These are phyloP conservation scores for Aix galericulata DNA, from an alignment of 2,113 vertebrate species.

Conservation along the genomic window DNA sequence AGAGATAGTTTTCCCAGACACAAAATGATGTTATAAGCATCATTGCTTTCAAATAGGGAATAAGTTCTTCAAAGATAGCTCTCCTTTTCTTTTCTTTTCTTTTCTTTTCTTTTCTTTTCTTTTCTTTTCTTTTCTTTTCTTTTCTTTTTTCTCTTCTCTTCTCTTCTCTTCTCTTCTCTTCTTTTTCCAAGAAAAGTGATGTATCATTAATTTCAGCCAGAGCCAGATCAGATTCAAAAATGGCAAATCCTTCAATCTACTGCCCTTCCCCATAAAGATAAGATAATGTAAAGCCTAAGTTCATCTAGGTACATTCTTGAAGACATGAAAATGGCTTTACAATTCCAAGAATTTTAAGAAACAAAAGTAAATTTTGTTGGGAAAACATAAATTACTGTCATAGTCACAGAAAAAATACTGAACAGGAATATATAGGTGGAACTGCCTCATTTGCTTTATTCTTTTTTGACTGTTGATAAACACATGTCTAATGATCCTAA, in stretches of 20 bases:
- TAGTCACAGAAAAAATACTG: not conserved
- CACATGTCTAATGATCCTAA: not conserved
- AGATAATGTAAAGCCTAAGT: not conserved
- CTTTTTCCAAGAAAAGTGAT: not conserved
- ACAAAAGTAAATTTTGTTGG: not conserved
- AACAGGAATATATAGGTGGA: not conserved
- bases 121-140: too few relatives aligned
- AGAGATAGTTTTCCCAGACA: not conserved
- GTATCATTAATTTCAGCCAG: not conserved
- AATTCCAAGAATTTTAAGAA: not conserved
- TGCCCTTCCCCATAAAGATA: not conserved
- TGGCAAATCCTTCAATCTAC: not conserved
- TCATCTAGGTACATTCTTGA: not conserved
- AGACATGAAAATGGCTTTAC: not conserved
- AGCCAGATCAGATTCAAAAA: not conserved
- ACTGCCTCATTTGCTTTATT: not conserved
- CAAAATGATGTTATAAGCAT: not conserved
- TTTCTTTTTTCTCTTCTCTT: not conserved
- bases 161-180: not conserved
- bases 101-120: not conserved
- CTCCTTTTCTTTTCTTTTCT: not conserved
- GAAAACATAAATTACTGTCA: not conserved
- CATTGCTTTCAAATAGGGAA: not conserved
- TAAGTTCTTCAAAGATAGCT: not conserved
- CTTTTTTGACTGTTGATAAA: conserved; percentile 27